A percentile compares a stretch with the other conserved stretches of the same genome.
Evolutionary conservation across 2,113 vertebrate species (phyloP).

Genomic region (Kryptolebias marmoratus): DNA sequence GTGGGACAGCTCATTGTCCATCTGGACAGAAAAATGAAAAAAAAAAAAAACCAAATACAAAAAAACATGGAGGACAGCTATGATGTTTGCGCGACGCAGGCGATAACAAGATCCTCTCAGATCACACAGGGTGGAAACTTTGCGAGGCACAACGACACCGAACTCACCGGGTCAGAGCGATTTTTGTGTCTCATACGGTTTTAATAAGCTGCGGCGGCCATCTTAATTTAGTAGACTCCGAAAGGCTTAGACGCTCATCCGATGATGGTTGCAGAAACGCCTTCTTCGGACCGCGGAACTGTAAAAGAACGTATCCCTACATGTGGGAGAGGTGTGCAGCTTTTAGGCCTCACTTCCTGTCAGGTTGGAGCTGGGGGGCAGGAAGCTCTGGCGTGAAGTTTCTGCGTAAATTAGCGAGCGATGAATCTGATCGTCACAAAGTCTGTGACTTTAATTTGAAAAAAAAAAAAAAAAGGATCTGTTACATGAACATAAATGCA

Average conservation of each 20-base stretch:
- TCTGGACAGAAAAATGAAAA: conserved; percentile 20
- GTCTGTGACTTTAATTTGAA: background rate
- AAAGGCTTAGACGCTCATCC: no score
- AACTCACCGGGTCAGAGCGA: no score
- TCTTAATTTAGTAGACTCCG: no score
- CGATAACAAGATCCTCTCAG: background rate
- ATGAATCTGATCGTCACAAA: conserved; percentile 16
- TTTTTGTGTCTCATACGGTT: no score
- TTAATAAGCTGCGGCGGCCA: no score
- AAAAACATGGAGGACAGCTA: conserved; percentile 8
- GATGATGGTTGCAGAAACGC: no score
- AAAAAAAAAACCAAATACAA: background rate
- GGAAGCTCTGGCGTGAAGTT: conserved; percentile 32
- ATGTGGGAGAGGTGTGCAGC: background rate
- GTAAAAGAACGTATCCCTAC: background rate
- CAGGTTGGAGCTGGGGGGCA: conserved; percentile 28
- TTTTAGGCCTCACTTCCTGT: conserved; percentile 19
- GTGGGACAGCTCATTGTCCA: conserved; percentile 35
- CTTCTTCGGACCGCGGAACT: background rate
- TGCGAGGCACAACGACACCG: no score
- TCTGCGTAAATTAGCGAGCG: conserved; percentile 52
- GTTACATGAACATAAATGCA: background rate
- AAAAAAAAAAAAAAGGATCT: background rate
- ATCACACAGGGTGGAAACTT: background rate
- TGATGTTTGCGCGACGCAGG: background rate